Evolutionary conservation across 2,888 invertebrate genomes (phyloP).

Genomic region (Chromoteleia sp.): DNA sequence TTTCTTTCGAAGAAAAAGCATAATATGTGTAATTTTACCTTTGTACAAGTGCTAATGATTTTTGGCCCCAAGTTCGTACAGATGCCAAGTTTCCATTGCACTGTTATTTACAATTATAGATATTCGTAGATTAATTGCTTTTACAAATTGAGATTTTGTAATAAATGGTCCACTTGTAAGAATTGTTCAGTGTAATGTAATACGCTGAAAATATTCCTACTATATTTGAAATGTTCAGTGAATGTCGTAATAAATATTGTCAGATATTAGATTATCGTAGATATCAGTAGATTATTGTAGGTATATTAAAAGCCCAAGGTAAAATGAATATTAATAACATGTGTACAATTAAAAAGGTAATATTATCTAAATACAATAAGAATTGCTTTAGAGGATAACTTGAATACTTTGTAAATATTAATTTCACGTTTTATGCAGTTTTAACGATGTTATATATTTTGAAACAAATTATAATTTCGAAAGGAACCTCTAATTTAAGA

Average conservation of each 20-base stretch:
- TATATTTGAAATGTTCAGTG: no score
- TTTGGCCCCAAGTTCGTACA: no score
- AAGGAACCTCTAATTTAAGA: background rate
- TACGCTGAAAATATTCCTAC: background rate
- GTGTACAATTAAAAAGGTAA: constrained; percentile 2
- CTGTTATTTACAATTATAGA: no score
- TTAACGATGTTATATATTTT: background rate
- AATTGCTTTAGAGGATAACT: background rate
- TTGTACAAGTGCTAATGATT: no score
- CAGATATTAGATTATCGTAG: constrained; percentile 13
- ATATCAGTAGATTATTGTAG: constrained; percentile 13
- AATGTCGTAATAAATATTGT: no score
- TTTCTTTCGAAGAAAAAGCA: no score
- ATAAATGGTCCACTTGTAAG: no score
- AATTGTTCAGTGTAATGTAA: no score
- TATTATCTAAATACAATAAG: background rate
- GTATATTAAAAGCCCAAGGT: constrained; percentile 13
- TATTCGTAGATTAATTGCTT: no score
- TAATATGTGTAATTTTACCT: no score
- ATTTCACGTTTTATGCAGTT: background rate
- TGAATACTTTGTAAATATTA: background rate
- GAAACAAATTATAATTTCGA: background rate
- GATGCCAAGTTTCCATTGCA: no score
- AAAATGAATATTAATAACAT: constrained; percentile 19
- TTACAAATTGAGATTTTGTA: no score